Evolutionary conservation across 2,113 vertebrate genomes (phyloP), one percentile per base, ranked within the genome.

Genomic region (Cygnus buccinator): DNA sequence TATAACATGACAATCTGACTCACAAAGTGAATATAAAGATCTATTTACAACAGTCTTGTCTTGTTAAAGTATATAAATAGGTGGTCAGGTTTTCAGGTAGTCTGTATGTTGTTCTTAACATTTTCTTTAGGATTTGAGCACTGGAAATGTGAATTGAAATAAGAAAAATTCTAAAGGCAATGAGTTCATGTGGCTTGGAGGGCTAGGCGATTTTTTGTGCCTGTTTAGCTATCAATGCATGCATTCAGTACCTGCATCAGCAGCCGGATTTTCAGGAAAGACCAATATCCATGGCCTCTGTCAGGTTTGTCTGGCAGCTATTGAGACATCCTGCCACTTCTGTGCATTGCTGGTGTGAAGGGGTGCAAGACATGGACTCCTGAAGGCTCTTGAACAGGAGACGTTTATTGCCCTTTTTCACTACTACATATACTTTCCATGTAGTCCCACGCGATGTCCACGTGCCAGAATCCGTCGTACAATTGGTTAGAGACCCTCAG

Each of bases 21-120:
- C 77, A 71, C 39, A 67, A 94, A 92, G 50, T 63, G 87, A 92
- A 87, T 92, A 52, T 48, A 83, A 94, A 89, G n/a, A 77, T 8
- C 8, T 54, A 23, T 85, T 88, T 83, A 74, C 28, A 82, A 55
- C 23, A 76, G 13, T 37, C 7, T 3, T 2, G 19, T 44, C 44
- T 48, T 82, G 6, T 43, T 79, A 75, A 90, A 94, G 35, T 62
- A 16, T 9, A 57, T 17, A 77, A 31, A 70, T 12, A 87, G 89
- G 31, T 28, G 14, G 7, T 12, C 37, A 58, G n/a, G 6, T 90
- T 90, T 91, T 83, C 25, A 58, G 21, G 4, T 58, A 54, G 2
- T 41, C 15, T 35, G 23, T 20, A 5, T 37, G 19, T 2, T 5
- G 16, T 48, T 83, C 70, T 70, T 37, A 72, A 11, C 13, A 14